Evolutionary conservation across 2,797 vertebrate species (phyloP).

Genomic region (Danio aesculapii): DNA sequence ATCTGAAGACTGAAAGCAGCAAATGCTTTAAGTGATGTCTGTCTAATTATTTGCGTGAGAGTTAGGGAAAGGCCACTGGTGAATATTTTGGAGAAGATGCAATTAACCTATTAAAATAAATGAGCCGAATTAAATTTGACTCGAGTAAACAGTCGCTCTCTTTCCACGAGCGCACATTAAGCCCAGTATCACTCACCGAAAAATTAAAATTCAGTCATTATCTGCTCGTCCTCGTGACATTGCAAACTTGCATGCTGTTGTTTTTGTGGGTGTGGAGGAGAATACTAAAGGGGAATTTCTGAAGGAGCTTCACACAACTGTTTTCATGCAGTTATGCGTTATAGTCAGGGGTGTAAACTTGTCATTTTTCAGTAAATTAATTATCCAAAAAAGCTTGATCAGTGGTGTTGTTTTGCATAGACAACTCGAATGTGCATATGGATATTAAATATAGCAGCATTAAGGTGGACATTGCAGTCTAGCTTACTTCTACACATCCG

Average conservation of each 20-base stretch:
- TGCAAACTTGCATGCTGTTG: background rate
- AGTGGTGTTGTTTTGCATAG: no score
- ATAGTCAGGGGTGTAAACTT: no score
- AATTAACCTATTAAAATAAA: slow-evolving; percentile 28
- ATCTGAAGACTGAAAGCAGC: background rate
- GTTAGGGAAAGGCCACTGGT: slow-evolving; percentile 5
- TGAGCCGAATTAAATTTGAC: background rate
- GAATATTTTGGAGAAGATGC: background rate
- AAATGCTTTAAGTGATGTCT: slow-evolving; percentile 9
- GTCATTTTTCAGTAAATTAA: no score
- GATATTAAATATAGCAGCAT: no score
- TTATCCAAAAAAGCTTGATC: no score
- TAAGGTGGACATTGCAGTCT: no score
- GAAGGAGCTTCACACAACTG: no score
- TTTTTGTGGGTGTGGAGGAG: no score
- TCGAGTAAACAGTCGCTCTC: background rate
- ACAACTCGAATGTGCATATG: no score
- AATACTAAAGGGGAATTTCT: no score
- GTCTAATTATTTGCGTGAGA: slow-evolving; percentile 11
- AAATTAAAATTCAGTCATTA: background rate
- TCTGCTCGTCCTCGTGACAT: background rate
- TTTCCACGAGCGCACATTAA: background rate
- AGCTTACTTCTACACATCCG: no score
- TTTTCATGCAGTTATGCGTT: no score
- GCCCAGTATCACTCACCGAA: background rate